Evolutionary conservation across 2,888 invertebrate genomes (phyloP), one percentile per base, ranked within the genome.

Genomic region (Leptura quadrifasciata): DNA sequence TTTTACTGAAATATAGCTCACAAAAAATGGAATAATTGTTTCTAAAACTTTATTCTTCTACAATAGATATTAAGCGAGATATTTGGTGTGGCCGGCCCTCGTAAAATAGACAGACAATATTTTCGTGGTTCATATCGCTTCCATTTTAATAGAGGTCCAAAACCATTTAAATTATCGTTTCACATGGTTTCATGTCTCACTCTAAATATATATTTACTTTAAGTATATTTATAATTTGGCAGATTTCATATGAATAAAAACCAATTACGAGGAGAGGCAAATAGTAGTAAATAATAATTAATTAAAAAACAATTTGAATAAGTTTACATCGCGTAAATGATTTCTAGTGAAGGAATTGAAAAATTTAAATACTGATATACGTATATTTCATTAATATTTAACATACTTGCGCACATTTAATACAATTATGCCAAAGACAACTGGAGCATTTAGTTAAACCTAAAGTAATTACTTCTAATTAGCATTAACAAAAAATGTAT

Each of bases 401-500:
- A 47, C 47, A n/a, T n/a, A 47, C 3, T 47, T 47, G n/a, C n/a
- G n/a, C 21, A 57, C 15, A 20, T 57, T 18, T 57, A 57, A 57
- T 18, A 18, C 20, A 57, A 20, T 20, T 57, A 57, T 57, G 1
- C 57, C 18, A 57, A 47, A 47, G 20, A 20, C 12, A 57, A 57
- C 10, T 57, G 15, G 57, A 57, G 57, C 57, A 57, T 57, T 57
- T 57, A 57, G 57, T 57, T 57, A 21, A 18, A 39, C 5, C n/a
- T n/a, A 47, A 47, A 47, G 18, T 18, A 57, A 18, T 15, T 57
- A 57, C 12, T 57, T 2, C 12, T 21, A 57, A 57, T 57, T 18
- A 57, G 57, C 57, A 57, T 57, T 9, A 57, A 18, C 57, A 57
- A 57, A 57, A 57, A 57, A 57, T 54, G 21, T 21, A 57, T 57